Evolutionary conservation across 2,888 invertebrate species (phyloP).

Genomic region (Drosophila kuntzei): DNA sequence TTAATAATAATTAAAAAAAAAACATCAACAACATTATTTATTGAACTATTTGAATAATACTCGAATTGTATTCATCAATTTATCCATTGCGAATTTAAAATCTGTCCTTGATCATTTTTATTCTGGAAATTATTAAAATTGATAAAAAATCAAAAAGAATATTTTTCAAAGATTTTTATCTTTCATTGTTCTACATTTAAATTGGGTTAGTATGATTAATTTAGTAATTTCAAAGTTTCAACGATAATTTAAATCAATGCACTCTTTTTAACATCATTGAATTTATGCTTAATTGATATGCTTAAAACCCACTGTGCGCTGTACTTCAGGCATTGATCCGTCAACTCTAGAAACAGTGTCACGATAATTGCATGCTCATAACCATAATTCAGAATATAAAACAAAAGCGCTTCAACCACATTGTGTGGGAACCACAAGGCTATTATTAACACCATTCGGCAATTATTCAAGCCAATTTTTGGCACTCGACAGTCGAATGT

Average conservation of each 20-base stretch:
- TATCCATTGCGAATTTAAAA: no score
- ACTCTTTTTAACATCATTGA: neutral
- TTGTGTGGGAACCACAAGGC: constrained; percentile 20
- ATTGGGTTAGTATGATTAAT: neutral
- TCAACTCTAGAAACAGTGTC: constrained; percentile 23
- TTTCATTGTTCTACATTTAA: neutral
- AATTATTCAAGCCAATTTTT: constrained; percentile 51
- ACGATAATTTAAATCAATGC: no score
- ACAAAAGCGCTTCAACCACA: constrained; percentile 21
- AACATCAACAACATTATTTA: no score
- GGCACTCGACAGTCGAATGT: constrained; percentile 52
- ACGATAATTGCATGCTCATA: constrained; percentile 26
- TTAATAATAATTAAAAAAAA: neutral
- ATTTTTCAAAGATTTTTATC: no score
- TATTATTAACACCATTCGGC: constrained; percentile 51
- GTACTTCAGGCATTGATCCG: constrained; percentile 5
- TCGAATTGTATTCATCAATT: no score
- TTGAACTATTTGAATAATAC: no score
- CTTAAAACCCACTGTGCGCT: neutral
- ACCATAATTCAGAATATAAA: constrained; percentile 28
- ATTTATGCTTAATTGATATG: neutral
- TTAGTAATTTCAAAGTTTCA: neutral
- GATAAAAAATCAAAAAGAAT: no score
- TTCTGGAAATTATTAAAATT: neutral
- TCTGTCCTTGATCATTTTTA: no score